Conservation (phyloP, 2,888 invertebrate species). For the Antheraea assamensis region DNA sequence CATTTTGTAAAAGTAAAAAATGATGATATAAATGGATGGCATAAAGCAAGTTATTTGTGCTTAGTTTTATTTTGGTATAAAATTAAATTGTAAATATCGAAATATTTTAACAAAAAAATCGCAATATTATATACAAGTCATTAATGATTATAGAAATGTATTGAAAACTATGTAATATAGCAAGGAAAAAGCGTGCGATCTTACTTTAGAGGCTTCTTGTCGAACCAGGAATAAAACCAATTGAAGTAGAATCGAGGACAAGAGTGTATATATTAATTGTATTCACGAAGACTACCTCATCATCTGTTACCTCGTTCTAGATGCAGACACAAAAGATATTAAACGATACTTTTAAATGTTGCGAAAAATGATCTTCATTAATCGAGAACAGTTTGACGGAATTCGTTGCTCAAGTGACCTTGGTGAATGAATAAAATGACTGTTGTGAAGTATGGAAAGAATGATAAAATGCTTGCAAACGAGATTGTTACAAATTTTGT, state of each 20-base stretch:
- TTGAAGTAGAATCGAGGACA: neutral
- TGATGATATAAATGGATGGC: no score
- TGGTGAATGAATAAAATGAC: slow-evolving; percentile 16
- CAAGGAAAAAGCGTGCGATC: neutral
- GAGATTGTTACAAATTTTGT: slow-evolving; percentile 14
- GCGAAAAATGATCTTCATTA: slow-evolving; percentile 9
- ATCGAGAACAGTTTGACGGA: slow-evolving; percentile 10
- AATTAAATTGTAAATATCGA: no score
- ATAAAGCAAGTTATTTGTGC: no score
- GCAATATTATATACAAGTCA: no score
- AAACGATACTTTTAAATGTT: slow-evolving; percentile 9
- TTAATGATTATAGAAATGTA: no score
- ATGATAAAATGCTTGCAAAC: slow-evolving; percentile 18
- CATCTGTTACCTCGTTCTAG: neutral
- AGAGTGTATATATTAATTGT: neutral
- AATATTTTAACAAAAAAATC: no score
- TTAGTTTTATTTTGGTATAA: no score
- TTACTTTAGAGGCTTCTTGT: neutral
- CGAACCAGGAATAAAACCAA: neutral
- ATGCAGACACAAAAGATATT: neutral
- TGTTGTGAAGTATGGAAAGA: slow-evolving; percentile 17
- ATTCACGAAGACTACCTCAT: neutral
- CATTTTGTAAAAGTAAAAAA: no score
- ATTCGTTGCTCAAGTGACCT: slow-evolving; percentile 10
- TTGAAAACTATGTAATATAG: no score